Evolutionary conservation across 92 coral and sea anemone species (phyloP).

Genomic region (Palythoa grandiflora): DNA sequence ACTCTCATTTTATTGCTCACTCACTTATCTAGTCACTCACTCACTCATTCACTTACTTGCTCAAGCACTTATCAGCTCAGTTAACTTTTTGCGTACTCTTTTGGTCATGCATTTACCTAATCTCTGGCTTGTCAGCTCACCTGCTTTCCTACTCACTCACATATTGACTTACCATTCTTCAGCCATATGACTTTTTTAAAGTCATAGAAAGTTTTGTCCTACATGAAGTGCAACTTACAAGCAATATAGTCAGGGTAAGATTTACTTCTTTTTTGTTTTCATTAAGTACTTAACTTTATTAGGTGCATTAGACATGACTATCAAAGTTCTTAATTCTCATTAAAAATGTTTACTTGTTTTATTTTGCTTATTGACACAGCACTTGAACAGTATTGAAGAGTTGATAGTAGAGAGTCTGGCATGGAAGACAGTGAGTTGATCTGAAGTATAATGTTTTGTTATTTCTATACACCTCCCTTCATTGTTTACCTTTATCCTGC

Average conservation of each 20-base stretch:
- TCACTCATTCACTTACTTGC: background rate
- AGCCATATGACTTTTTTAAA: slow-evolving; percentile 75
- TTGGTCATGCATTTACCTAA: background rate
- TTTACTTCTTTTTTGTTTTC: background rate
- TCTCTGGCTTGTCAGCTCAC: background rate
- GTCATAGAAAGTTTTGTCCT: slow-evolving; percentile 71
- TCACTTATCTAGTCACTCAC: background rate
- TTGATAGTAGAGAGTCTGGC: slow-evolving; percentile 63
- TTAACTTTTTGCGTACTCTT: background rate
- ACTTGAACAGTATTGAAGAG: slow-evolving; percentile 59
- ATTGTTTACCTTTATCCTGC: no score
- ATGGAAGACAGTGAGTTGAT: slow-evolving; percentile 59
- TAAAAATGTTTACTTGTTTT: no score
- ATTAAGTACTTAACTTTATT: background rate
- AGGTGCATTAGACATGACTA: no score
- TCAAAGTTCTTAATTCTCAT: no score
- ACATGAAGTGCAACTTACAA: slow-evolving; percentile 62
- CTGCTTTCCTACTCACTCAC: background rate
- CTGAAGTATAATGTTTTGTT: background rate
- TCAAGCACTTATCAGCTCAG: background rate
- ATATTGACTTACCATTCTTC: background rate
- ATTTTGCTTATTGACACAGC: no score
- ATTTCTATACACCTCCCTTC: no score
- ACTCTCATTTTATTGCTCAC: background rate
- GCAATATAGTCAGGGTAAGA: slow-evolving; percentile 62